A percentile compares a stretch with the other conserved stretches of the same genome.
These are phyloP conservation scores for Deilephila elpenor DNA, from an alignment of 2,888 invertebrate species.

Conservation along the genomic window DNA sequence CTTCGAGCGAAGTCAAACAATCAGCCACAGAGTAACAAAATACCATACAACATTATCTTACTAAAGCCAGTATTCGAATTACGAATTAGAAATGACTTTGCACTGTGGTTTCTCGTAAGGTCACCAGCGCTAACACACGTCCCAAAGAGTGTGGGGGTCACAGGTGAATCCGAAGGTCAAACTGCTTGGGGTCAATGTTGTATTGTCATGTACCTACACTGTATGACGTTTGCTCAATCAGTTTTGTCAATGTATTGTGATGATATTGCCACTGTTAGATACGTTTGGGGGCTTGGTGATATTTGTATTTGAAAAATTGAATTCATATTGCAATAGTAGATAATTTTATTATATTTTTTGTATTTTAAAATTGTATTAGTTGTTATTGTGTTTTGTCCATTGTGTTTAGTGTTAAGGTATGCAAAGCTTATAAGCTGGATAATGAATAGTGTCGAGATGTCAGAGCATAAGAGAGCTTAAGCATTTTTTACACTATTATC, in stretches of 20 bases:
- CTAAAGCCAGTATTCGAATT: slow-evolving; percentile 39
- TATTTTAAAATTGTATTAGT: no score
- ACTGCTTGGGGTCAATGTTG: slow-evolving; percentile 70
- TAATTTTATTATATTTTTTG: no score
- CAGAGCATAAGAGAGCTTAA: no score
- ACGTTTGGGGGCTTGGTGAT: neutral
- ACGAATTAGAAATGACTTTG: slow-evolving; percentile 23
- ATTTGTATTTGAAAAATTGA: neutral
- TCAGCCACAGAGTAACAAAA: slow-evolving; percentile 50
- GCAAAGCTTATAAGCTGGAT: no score
- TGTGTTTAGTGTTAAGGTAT: no score
- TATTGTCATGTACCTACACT: slow-evolving; percentile 67
- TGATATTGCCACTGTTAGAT: slow-evolving; percentile 3
- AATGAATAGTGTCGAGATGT: no score
- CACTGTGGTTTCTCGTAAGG: slow-evolving; percentile 40
- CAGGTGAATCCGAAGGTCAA: slow-evolving; percentile 65
- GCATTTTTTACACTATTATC: no score
- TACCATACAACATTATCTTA: slow-evolving; percentile 10
- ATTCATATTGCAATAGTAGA: no score
- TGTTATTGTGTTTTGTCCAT: no score
- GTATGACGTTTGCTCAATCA: slow-evolving; percentile 29
- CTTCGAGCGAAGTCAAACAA: slow-evolving; percentile 50
- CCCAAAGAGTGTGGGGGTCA: slow-evolving; percentile 70
- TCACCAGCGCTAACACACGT: slow-evolving; percentile 57
- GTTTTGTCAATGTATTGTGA: slow-evolving; percentile 24